phyloP scores from a whole-genome alignment of 2,113 vertebrate genomes.

The Ammospiza caudacuta region DNA sequence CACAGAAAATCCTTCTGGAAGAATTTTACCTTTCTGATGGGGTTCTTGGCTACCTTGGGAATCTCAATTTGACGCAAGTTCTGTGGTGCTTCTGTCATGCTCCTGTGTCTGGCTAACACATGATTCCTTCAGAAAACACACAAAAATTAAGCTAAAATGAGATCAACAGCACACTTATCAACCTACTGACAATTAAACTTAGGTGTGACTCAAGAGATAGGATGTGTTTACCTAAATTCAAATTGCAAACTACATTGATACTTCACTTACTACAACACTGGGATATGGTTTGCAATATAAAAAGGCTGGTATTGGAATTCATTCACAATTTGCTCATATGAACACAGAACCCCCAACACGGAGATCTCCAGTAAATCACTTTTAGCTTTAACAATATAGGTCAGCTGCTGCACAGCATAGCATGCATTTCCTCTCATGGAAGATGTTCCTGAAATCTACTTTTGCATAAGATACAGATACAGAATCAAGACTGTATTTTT shows the following conservation, averaged over 20 bases:
- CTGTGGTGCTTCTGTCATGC: conserved; percentile 88
- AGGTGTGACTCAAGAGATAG: neutral
- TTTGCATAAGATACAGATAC: neutral
- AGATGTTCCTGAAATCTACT: neutral
- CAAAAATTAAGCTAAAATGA: neutral
- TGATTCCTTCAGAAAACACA: conserved; percentile 76
- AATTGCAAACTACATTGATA: neutral
- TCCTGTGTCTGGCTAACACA: conserved; percentile 87
- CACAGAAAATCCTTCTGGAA: neutral
- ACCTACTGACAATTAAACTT: neutral
- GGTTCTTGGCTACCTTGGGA: conserved; percentile 83
- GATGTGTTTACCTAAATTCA: neutral
- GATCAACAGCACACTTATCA: neutral
- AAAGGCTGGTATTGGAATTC: neutral
- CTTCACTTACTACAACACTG: neutral
- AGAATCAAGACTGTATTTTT: neutral
- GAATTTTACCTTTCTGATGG: conserved; percentile 78
- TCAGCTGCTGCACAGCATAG: neutral
- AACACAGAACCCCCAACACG: neutral
- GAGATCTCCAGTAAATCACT: neutral
- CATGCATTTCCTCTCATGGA: neutral
- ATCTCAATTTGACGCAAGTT: conserved; percentile 91
- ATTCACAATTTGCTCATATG: neutral
- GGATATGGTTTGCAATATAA: neutral
- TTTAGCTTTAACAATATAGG: neutral